phyloP scores from a whole-genome alignment of 2,888 invertebrate genomes.

The Pollenia amentaria region DNA sequence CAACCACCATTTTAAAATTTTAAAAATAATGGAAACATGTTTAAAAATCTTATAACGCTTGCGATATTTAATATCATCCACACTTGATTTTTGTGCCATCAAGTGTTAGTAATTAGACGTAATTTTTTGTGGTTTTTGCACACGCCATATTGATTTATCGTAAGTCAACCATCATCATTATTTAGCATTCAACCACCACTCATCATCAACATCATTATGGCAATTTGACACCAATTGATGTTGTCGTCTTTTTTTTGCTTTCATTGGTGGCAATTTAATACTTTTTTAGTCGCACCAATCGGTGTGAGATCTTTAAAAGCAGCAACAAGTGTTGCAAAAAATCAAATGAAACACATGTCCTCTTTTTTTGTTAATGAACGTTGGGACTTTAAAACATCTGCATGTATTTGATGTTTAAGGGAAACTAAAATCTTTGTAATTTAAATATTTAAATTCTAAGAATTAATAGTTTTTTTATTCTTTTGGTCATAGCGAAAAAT shows the following conservation, averaged over 20 bases:
- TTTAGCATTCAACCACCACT: conserved; percentile 18
- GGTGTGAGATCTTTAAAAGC: conserved; percentile 41
- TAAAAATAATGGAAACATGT: neutral
- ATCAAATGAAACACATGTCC: conserved; percentile 27
- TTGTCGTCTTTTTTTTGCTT: conserved; percentile 19
- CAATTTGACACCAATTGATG: conserved; percentile 62
- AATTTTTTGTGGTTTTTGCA: conserved; percentile 65
- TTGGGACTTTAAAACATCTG: conserved; percentile 45
- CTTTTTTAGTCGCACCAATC: conserved; percentile 60
- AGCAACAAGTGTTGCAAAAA: conserved; percentile 63
- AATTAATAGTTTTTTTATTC: conserved; percentile 23
- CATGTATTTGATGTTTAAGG: neutral
- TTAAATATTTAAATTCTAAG: conserved; percentile 26
- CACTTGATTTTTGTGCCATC: conserved; percentile 67
- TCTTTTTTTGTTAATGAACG: neutral
- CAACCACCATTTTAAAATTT: conserved; percentile 66
- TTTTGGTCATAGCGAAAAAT: neutral
- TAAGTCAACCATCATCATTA: conserved; percentile 52
- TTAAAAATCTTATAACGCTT: neutral
- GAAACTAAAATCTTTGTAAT: conserved; percentile 22
- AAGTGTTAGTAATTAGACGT: conserved; percentile 69
- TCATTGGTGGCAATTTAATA: conserved; percentile 64
- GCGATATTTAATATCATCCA: conserved; percentile 68
- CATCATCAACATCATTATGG: conserved; percentile 1
- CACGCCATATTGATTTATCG: conserved; percentile 70